Evolutionary conservation across 2,113 vertebrate genomes (phyloP).

Genomic region (Prunella himalayana): DNA sequence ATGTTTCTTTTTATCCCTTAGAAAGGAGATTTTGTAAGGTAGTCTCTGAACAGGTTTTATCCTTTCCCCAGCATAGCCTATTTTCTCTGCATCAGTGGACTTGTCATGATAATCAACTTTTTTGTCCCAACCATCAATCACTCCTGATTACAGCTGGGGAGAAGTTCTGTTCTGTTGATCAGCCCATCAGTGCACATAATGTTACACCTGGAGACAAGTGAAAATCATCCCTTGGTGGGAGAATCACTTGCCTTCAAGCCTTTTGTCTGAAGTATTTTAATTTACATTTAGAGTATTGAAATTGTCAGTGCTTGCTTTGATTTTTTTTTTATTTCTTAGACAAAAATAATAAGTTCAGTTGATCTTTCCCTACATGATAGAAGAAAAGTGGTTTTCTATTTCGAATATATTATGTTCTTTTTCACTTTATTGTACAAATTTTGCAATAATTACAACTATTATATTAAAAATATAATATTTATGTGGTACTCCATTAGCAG

Average conservation of each 20-base stretch:
- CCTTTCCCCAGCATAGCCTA: slow-evolving; percentile 72
- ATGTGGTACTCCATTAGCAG: background rate
- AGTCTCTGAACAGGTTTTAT: slow-evolving; percentile 60
- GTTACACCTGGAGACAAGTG: slow-evolving; percentile 74
- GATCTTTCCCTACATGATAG: background rate
- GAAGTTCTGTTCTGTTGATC: slow-evolving; percentile 76
- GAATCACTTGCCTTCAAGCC: slow-evolving; percentile 59
- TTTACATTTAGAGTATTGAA: slow-evolving; percentile 57
- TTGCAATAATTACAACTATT: slow-evolving; percentile 29
- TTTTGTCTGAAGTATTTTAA: slow-evolving; percentile 61
- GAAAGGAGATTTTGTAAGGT: slow-evolving; percentile 54
- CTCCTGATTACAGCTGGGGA: slow-evolving; percentile 73
- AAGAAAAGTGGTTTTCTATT: background rate
- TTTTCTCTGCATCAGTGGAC: slow-evolving; percentile 75
- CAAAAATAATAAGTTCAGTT: slow-evolving; percentile 33
- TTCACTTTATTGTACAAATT: slow-evolving; percentile 27
- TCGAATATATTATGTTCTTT: background rate
- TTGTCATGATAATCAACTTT: slow-evolving; percentile 81
- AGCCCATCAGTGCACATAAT: slow-evolving; percentile 76
- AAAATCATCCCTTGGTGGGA: slow-evolving; percentile 63
- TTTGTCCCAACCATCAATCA: slow-evolving; percentile 81
- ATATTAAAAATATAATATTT: slow-evolving; percentile 47
- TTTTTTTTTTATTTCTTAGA: background rate
- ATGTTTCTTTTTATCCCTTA: slow-evolving; percentile 45
- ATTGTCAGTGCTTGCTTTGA: slow-evolving; percentile 44